Conservation (phyloP, 2,888 invertebrate genomes). For the Seira musarum region DNA sequence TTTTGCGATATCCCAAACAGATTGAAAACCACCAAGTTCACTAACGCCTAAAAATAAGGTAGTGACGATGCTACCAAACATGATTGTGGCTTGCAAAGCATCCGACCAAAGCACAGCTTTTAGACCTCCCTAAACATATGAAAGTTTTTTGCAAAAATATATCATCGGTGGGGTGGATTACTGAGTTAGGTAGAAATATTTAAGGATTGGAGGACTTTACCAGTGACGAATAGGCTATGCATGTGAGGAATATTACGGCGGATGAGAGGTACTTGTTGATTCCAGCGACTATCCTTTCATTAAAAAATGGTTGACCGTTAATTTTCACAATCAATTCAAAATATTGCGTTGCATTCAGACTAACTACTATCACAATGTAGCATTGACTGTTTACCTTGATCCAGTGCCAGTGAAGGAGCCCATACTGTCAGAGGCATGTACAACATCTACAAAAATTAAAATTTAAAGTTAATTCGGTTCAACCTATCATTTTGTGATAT, state of each 20-base stretch:
- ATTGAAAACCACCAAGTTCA: constrained; percentile 77
- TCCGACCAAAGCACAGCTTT: constrained; percentile 79
- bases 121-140: constrained; percentile 63
- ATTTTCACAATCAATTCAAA: too few species aligned
- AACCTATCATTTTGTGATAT: neutral
- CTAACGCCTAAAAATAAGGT: constrained; percentile 71
- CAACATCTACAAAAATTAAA: constrained; percentile 36
- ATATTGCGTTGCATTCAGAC: too few species aligned
- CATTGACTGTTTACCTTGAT: constrained; percentile 61
- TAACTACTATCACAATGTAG: too few species aligned
- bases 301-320: too few species aligned
- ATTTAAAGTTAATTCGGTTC: neutral
- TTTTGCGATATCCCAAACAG: constrained; percentile 80
- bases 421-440: constrained; percentile 65
- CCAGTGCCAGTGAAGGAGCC: constrained; percentile 62
- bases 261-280: constrained; percentile 52
- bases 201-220: constrained; percentile 24
- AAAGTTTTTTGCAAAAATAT: constrained; percentile 1
- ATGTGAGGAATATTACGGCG: constrained; percentile 54
- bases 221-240: constrained; percentile 59
- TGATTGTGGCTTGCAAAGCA: constrained; percentile 85
- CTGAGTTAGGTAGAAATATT: too few species aligned
- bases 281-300: constrained; percentile 53
- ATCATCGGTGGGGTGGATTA: too few species aligned
- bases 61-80: constrained; percentile 79